Evolutionary conservation across 2,797 vertebrate species (phyloP).

Genomic region (Mormyrops attenuatus): DNA sequence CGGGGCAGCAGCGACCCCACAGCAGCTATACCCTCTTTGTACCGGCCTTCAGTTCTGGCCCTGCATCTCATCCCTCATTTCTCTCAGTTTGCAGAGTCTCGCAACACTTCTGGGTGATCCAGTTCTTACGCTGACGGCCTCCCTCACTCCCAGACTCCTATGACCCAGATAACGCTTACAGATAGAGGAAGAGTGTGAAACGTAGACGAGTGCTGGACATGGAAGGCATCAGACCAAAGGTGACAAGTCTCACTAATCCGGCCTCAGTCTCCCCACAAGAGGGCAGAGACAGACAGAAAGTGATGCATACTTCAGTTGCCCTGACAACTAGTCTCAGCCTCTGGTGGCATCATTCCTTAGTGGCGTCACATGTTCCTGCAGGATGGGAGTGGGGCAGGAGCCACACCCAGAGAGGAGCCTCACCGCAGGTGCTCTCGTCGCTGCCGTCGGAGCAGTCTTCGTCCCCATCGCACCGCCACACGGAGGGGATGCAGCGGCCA

Average conservation of each 20-base stretch:
- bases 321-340: neutral
- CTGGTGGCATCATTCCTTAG: neutral
- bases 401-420: constrained; percentile 41
- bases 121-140: neutral
- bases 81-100: neutral
- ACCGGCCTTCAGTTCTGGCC: neutral
- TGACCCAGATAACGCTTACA: constrained; percentile 41
- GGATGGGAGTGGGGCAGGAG: neutral
- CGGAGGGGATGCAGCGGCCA: constrained; percentile 84
- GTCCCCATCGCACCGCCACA: constrained; percentile 95
- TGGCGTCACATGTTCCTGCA: neutral
- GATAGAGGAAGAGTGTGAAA: neutral
- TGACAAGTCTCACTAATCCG: neutral
- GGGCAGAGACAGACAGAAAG: neutral
- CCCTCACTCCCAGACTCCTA: constrained; percentile 8
- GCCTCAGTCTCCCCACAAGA: neutral
- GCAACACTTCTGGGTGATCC: constrained; percentile 10
- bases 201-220: neutral
- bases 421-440: constrained; percentile 86
- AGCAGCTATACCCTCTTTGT: neutral
- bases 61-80: neutral
- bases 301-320: neutral
- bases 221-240: neutral
- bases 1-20: neutral
- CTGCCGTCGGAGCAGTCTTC: constrained; percentile 87